Percentiles rank a stretch among this genome's conserved stretches.
phyloP scores from a whole-genome alignment of 2,797 vertebrate genomes.

The Phrynocephalus forsythii region DNA sequence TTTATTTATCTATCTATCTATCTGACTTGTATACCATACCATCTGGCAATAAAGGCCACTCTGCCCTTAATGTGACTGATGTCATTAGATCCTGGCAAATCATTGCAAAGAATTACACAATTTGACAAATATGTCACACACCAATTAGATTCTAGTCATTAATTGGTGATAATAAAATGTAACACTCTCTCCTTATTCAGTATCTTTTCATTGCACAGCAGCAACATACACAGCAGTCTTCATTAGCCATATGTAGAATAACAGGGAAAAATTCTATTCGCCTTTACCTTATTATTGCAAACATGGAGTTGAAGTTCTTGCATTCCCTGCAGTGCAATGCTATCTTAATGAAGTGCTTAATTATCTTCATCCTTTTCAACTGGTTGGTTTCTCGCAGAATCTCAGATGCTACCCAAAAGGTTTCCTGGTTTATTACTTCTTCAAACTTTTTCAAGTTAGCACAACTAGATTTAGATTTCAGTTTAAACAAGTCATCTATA shows the following conservation, averaged over 20 bases:
- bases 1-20: too few species aligned
- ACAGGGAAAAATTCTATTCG: not conserved
- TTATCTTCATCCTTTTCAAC: constrained; percentile 96
- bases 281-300: constrained; percentile 96
- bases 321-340: constrained; percentile 97
- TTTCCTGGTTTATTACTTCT: constrained; percentile 98
- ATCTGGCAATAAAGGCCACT: too few species aligned
- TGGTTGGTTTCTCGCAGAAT: constrained; percentile 95
- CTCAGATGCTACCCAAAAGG: constrained; percentile 98
- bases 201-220: not conserved
- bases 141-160: too few species aligned
- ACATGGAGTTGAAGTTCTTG: constrained; percentile 99
- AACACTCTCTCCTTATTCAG: not conserved
- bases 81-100: too few species aligned
- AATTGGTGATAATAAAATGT: not conserved
- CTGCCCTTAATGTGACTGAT: too few species aligned
- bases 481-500: constrained; percentile 96
- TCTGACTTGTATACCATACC: too few species aligned
- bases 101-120: too few species aligned
- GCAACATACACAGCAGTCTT: not conserved
- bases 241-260: not conserved
- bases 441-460: constrained; percentile 96
- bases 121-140: not conserved
- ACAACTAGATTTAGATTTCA: constrained; percentile 87
- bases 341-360: constrained; percentile 99